A percentile compares a stretch with the other conserved stretches of the same genome.
Evolutionary conservation across 2,113 vertebrate genomes (phyloP).

Genomic region (Pithys albifrons): DNA sequence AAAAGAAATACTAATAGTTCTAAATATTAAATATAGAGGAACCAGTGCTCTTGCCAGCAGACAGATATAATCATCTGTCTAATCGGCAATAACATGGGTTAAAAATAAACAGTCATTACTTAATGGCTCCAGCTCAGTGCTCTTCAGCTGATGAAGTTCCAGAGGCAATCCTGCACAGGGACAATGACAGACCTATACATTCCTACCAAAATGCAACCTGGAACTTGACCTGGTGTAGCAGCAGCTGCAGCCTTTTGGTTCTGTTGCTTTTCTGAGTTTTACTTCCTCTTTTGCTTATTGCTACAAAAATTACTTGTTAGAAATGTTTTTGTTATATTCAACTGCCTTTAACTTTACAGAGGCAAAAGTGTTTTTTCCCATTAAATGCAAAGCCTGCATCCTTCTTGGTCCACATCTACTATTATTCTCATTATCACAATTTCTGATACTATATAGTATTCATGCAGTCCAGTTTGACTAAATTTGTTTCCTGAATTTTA

Average conservation of each 20-base stretch:
- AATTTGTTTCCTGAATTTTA: background rate
- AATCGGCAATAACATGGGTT: background rate
- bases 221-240: fast-evolving
- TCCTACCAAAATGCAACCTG: background rate
- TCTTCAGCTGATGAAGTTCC: background rate
- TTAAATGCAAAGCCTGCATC: background rate
- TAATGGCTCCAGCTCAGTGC: background rate
- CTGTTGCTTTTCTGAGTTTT: background rate
- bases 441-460: fast-evolving
- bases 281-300: background rate
- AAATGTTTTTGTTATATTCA: background rate
- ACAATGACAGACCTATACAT: background rate
- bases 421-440: background rate
- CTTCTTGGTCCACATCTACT: background rate
- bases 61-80: background rate
- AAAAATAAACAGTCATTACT: background rate
- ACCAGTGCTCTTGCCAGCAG: background rate
- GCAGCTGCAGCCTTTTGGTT: background rate
- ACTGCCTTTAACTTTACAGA: background rate
- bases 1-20: background rate
- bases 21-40: background rate
- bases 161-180: background rate
- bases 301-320: background rate
- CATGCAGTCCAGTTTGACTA: fast-evolving
- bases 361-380: background rate